Evolutionary conservation across 1,140 invertebrate species (phyloP).

Genomic region (Centruroides sculpturatus): DNA sequence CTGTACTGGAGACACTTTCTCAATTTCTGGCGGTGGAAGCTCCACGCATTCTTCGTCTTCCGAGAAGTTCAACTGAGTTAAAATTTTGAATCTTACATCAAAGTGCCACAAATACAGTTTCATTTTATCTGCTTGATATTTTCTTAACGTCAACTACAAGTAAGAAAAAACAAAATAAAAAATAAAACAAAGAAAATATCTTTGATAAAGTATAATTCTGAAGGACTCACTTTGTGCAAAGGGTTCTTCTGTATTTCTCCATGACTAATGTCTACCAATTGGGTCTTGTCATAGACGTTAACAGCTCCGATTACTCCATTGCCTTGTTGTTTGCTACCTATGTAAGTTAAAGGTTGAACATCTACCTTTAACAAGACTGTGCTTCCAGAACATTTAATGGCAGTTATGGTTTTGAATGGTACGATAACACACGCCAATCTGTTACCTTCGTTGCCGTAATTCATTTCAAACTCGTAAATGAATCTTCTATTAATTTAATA

Average conservation of each 20-base stretch:
- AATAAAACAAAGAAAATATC: no score
- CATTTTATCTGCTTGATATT: no score
- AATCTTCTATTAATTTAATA: constrained; percentile 1
- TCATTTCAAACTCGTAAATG: constrained; percentile 6
- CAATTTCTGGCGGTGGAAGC: no score
- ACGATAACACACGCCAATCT: constrained; percentile 2
- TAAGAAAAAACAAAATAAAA: no score
- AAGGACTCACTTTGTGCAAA: background rate
- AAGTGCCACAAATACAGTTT: no score
- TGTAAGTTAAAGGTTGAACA: background rate
- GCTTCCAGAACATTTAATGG: constrained; percentile 1
- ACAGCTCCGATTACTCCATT: constrained; percentile 1
- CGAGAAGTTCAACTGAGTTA: no score
- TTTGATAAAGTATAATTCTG: no score
- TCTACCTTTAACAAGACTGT: background rate
- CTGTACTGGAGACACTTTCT: no score
- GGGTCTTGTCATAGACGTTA: constrained; percentile 1
- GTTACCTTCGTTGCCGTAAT: background rate
- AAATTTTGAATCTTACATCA: no score
- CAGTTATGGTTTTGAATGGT: constrained; percentile 1
- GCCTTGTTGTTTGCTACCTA: background rate
- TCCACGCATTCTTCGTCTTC: no score
- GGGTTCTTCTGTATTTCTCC: background rate
- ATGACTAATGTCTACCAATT: background rate
- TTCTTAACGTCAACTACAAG: no score